These are phyloP conservation scores for Temnothorax unifasciatus DNA, from an alignment of 2,888 invertebrate species.

Conservation along the genomic window DNA sequence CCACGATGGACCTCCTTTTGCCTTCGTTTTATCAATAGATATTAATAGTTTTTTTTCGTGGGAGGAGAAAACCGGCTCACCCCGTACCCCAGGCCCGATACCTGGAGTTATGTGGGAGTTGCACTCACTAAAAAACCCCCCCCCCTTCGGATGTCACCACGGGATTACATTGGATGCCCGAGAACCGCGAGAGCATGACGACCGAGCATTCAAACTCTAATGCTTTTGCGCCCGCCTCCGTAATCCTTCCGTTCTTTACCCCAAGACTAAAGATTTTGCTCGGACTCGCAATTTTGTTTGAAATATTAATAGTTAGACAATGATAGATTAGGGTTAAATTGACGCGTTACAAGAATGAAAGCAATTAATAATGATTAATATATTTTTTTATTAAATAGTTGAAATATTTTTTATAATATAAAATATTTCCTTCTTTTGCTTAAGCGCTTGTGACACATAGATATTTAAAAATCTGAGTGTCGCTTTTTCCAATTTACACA, in stretches of 20 bases:
- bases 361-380: neutral
- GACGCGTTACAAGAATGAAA: conserved; percentile 1
- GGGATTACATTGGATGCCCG: too few relatives aligned
- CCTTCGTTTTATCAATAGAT: conserved; percentile 24
- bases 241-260: too few relatives aligned
- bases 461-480: neutral
- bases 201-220: too few relatives aligned
- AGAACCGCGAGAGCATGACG: too few relatives aligned
- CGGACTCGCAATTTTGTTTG: too few relatives aligned
- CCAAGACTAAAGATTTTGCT: too few relatives aligned
- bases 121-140: too few relatives aligned
- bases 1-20: neutral
- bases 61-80: too few relatives aligned
- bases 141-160: too few relatives aligned
- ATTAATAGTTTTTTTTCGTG: neutral
- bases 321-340: conserved; percentile 13
- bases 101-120: too few relatives aligned
- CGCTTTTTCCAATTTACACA: neutral
- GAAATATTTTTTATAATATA: neutral
- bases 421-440: neutral
- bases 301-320: conserved; percentile 1
- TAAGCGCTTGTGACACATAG: neutral
- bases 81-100: too few relatives aligned
- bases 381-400: neutral
- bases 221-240: too few relatives aligned